Evolutionary conservation across 92 coral and sea anemone species (phyloP), one percentile per base, ranked within the genome.

Genomic region (Epizoanthus ramosus): DNA sequence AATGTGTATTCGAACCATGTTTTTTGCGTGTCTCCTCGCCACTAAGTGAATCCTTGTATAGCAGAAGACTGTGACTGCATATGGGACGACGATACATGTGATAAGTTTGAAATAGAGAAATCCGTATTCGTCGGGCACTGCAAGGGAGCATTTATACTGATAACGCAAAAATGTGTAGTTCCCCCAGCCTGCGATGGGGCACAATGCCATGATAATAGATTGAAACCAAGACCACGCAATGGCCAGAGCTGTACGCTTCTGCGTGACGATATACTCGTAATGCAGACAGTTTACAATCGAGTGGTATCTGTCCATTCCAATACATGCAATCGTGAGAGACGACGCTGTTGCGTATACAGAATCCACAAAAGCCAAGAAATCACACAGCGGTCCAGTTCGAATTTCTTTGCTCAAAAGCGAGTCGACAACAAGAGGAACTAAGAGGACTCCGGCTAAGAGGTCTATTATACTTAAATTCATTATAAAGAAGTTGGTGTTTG

Each of bases 1-100:
- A 71, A 97, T 91, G 35, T 97, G 96, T 57, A 97, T 97, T 52
- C 88, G 92, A n/a, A 93, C 90, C 80, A 97, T 97, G 8, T 92
- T 93, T 45, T 79, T 85, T 0, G 99, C 99, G 57, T 97, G 99
- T 68, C 99, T 80, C 87, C 98, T 90, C 7, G 99, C 99, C 0
- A 97, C 99, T 9, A 94, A 41, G 71, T 94, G 98, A 68, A 97
- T 97, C 75, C 98, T 91, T 35, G 92, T 94, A 73, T 97, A 97
- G 71, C 99, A 97, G 79, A 97, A 90, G 4, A 91, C 87, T 18
- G 93, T 92, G 25, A 90, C 80, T 3, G 87, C 63, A 73, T 86
- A 91, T 5, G 99, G 98, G 18, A 90, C 63, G 1, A 97, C 61
- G 28, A 90, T 85, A 35, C 95, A 86, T 39, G 86, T 84, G 21